These are phyloP conservation scores for Drosophila tristis DNA, from an alignment of 1,140 invertebrate genomes.

Conservation along the genomic window DNA sequence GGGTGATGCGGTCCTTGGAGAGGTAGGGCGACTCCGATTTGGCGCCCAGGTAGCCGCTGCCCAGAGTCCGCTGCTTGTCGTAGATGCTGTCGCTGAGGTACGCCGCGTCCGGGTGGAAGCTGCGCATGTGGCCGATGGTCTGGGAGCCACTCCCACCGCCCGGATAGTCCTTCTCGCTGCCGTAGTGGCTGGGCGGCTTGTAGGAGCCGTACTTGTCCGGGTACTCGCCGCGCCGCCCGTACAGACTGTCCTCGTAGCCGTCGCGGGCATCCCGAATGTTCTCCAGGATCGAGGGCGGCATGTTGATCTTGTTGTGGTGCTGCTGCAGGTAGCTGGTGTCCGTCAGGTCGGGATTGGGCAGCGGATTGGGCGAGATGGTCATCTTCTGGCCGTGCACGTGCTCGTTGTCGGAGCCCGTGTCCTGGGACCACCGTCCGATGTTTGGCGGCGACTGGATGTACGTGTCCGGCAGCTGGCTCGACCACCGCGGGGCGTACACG, in stretches of 20 bases:
- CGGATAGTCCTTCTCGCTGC: constrained; percentile 80
- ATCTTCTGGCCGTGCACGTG: constrained; percentile 86
- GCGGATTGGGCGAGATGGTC: constrained; percentile 88
- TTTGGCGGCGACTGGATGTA: constrained; percentile 85
- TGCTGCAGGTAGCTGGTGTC: constrained; percentile 86
- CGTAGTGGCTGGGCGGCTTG: constrained; percentile 81
- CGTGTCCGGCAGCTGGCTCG: constrained; percentile 88
- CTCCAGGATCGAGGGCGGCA: constrained; percentile 86
- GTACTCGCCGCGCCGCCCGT: constrained; percentile 71
- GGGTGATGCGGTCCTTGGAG: constrained; percentile 81
- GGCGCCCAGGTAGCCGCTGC: constrained; percentile 67
- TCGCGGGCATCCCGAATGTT: constrained; percentile 86
- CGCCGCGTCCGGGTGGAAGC: constrained; percentile 74
- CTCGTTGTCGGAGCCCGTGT: constrained; percentile 91
- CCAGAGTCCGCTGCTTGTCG: constrained; percentile 75
- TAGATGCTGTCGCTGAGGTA: constrained; percentile 82
- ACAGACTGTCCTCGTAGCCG: constrained; percentile 84
- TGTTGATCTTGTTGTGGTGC: constrained; percentile 85
- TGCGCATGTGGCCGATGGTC: constrained; percentile 79
- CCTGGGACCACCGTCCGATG: constrained; percentile 91
- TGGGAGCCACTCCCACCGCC: constrained; percentile 67
- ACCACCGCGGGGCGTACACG: constrained; percentile 89
- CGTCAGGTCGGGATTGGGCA: constrained; percentile 90
- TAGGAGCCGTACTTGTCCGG: constrained; percentile 81
- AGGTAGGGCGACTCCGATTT: constrained; percentile 81